phyloP scores from a whole-genome alignment of 2,797 vertebrate species.

The Tadarida brasiliensis region DNA sequence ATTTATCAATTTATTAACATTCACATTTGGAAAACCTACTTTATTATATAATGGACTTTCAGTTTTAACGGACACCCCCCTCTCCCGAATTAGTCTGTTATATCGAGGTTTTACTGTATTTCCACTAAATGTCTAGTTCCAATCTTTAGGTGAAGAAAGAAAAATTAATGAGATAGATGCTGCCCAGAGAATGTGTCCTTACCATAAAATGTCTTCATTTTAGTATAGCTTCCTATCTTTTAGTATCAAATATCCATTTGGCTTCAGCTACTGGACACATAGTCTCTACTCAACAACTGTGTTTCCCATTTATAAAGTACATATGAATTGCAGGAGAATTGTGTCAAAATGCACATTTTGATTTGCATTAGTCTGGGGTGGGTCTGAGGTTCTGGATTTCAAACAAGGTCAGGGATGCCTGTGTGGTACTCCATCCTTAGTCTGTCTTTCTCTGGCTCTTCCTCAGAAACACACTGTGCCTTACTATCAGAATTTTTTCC shows the following conservation, averaged over 20 bases:
- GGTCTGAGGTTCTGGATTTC: not conserved
- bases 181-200: not conserved
- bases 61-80: too few relatives aligned
- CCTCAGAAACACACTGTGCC: not conserved
- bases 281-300: not conserved
- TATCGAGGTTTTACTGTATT: not conserved
- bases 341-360: not conserved
- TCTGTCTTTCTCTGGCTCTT: not conserved
- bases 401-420: not conserved
- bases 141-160: not conserved
- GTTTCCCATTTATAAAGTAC: not conserved
- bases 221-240: not conserved
- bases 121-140: not conserved
- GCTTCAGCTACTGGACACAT: not conserved
- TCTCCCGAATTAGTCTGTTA: too few relatives aligned
- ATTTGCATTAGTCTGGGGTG: not conserved
- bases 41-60: too few relatives aligned
- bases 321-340: not conserved
- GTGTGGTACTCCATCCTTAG: not conserved
- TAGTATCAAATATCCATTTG: slow-evolving; percentile 9
- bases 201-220: not conserved
- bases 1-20: too few relatives aligned
- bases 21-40: too few relatives aligned
- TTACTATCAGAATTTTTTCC: not conserved
- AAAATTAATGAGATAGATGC: not conserved